Evolutionary conservation across 2,113 vertebrate species (phyloP).

Genomic region (Cololabis saira): DNA sequence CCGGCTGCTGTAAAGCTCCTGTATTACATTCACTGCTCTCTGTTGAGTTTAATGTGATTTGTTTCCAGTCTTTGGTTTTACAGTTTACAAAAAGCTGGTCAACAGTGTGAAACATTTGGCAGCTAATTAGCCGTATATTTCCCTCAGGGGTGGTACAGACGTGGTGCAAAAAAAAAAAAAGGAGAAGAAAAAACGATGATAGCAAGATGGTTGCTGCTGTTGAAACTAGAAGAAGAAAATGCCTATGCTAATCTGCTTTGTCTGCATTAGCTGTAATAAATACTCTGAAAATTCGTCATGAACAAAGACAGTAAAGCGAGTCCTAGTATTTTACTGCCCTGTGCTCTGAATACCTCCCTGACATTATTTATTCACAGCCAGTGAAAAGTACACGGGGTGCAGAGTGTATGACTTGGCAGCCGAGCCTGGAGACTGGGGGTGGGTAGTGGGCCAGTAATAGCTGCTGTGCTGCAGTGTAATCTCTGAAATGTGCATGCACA

Average conservation of each 20-base stretch:
- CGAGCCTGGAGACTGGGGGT: slow-evolving; percentile 17
- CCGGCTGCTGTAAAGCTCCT: no score
- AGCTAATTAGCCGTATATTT: not conserved
- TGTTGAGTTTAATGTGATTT: not conserved
- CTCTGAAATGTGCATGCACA: slow-evolving; percentile 44
- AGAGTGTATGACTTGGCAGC: slow-evolving; percentile 42
- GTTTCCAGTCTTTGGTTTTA: not conserved
- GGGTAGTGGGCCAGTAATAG: slow-evolving; percentile 34
- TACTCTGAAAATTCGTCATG: not conserved
- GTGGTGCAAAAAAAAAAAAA: no score
- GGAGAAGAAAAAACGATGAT: no score
- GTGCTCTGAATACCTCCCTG: slow-evolving; percentile 3
- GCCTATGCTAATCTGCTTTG: no score
- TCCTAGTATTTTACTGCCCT: not conserved
- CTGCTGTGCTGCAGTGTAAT: slow-evolving; percentile 59
- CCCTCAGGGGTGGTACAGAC: not conserved
- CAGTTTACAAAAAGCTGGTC: not conserved
- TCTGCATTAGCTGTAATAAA: not conserved
- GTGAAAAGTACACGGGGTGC: slow-evolving; percentile 32
- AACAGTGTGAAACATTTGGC: not conserved
- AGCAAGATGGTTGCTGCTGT: no score
- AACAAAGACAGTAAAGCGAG: not conserved
- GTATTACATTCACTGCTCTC: no score
- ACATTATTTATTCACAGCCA: slow-evolving; percentile 37
- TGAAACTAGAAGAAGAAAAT: no score